Base-by-base conservation (phyloP, 2,888 invertebrate species). In the Tenthredo notha region DNA sequence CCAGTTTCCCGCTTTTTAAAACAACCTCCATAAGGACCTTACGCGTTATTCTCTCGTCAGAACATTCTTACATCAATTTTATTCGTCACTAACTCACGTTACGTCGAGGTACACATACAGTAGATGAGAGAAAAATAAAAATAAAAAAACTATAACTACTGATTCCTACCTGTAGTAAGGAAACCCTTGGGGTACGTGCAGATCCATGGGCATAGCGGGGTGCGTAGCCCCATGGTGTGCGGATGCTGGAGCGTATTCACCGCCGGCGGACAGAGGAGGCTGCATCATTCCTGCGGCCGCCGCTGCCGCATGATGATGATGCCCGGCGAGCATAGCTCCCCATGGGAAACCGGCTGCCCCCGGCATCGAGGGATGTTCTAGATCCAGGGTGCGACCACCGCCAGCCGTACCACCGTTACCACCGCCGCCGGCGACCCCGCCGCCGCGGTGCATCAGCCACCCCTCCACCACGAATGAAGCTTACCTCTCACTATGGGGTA, bases 121-220 rank as follows among this genome's bases (percentile, higher is more conserved):
- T 25, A 10, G 67, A 67, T 5, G 33, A 10, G 3, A 15, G 33
- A 6, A 0, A 18, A 18, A 15, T 18, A 33, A 74, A 21, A 40
- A 18, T 9, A 9, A 70, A 37, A 37, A 6, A 37, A 37, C 37
- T 37, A 5, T 29, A 29, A 43, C 18, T 43, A 74, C 21, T 10
- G 43, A 29, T 25, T 74, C 72, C 96, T 95, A 98, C 98, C 98
- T 96, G 95, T 98, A 98, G 94, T 98, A 98, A 86, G 98, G 97
- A 94, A 98, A 98, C 90, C 97, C 97, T 93, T 98, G 98, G 82
- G 98, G 97, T 93, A 98, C 98, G 94, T 98, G 98, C 90, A 98
- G 95, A 94, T 98, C 98, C 98, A 98, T 98, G 84, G 98, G 98
- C 96, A 97, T 96, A 85, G 94, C 92, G 85, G 94, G 92, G 87